Base-by-base conservation (phyloP, 2,797 vertebrate species). In the Alectoris magna region DNA sequence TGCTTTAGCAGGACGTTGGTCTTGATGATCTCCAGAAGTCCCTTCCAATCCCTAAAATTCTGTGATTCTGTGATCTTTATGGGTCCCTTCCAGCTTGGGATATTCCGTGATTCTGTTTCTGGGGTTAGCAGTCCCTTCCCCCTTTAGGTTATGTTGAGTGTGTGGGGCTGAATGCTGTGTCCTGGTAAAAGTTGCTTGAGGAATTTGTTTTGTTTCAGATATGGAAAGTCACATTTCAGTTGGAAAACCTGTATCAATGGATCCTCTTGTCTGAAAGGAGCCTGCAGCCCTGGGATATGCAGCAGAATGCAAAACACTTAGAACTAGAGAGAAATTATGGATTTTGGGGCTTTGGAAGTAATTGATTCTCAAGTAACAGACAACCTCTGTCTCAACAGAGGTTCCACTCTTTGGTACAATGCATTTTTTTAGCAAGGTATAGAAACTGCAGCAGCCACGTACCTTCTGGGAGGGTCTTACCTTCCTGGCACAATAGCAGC, bases 401-500 rank as follows among this genome's bases (percentile, higher is more conserved):
- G 22, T 81, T 34, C 46, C 23, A 14, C 23, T 87, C 49, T 78
- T 36, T 13, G 14, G 1, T 69, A 10, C 55, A 72, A 84, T 31
- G n/a, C 55, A 23, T 69, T 51, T 77, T 77, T 87, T 67, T 63
- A 51, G 14, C 14, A 2, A 84, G 29, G 19, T 68, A 0, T 0
- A 76, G 71, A 69, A 74, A 41, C 86, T 21, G 31, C 74, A 26
- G 31, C n/a, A 82, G 3, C 48, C 0, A 0, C 44, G 48, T 66
- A 26, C 77, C 36, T 66, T 46, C n/a, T 80, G 74, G n/a, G 64
- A 93, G 71, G 29, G 41, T 83, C 67, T 94, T 76, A 92, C 90
- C 90, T 88, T 95, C 80, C 58, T 36, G 63, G 89, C 83, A 88
- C 63, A 93, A 70, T 68, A 77, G 71, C 75, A 75, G 92, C 88